Percentiles rank a stretch among this genome's conserved stretches.
phyloP scores from a whole-genome alignment of 2,888 invertebrate genomes.

The Synergus japonicus region DNA sequence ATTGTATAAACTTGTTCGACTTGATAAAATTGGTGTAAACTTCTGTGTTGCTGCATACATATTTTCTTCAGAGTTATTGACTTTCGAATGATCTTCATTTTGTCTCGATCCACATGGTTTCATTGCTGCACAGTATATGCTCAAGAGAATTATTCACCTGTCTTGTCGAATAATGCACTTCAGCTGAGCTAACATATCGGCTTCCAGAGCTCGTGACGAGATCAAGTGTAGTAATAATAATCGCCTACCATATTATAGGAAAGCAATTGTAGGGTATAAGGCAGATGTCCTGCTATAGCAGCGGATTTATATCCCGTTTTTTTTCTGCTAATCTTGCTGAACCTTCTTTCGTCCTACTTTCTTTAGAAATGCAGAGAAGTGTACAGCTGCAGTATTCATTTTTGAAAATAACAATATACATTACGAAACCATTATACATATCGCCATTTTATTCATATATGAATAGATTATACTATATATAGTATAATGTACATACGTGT shows the following conservation, averaged over 20 bases:
- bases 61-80: not conserved
- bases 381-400: not conserved
- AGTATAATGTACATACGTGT: too few relatives aligned
- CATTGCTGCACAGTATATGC: not conserved
- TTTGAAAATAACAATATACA: not conserved
- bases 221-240: constrained; percentile 15
- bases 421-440: not conserved
- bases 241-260: not conserved
- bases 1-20: not conserved
- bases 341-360: too few relatives aligned
- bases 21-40: constrained; percentile 19
- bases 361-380: too few relatives aligned
- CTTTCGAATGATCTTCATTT: constrained; percentile 16
- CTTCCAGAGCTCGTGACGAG: constrained; percentile 31
- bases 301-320: too few relatives aligned
- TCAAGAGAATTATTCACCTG: constrained; percentile 39
- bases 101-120: constrained; percentile 3
- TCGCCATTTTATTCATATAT: not conserved
- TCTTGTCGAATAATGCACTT: constrained; percentile 11
- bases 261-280: not conserved
- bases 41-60: constrained; percentile 16
- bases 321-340: too few relatives aligned
- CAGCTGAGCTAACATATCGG: not conserved
- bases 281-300: too few relatives aligned
- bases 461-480: too few relatives aligned